These are phyloP conservation scores for Turnix velox DNA, from an alignment of 2,113 vertebrate species.

Conservation along the genomic window DNA sequence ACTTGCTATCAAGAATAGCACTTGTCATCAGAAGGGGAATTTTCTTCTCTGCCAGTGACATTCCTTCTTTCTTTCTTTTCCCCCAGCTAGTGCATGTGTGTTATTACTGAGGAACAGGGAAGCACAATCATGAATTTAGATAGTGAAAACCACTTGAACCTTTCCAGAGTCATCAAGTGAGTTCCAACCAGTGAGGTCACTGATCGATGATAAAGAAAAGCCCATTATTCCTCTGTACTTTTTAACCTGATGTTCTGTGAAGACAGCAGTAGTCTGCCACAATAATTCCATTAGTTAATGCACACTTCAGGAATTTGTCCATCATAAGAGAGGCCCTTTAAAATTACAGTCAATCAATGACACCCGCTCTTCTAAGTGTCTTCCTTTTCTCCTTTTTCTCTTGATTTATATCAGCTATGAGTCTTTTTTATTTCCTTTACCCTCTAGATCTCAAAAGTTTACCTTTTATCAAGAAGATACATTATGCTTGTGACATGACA, in stretches of 20 bases:
- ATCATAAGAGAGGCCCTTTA: slow-evolving; percentile 52
- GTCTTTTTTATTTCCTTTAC: slow-evolving; percentile 40
- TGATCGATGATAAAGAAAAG: neutral
- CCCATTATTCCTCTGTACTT: slow-evolving; percentile 27
- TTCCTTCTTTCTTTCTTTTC: neutral
- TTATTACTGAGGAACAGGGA: neutral
- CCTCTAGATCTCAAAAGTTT: slow-evolving; percentile 3
- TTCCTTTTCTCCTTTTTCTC: slow-evolving; percentile 21
- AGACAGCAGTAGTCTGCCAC: slow-evolving; percentile 14
- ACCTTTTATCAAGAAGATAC: slow-evolving; percentile 22
- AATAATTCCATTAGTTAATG: slow-evolving; percentile 72
- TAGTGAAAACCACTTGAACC: neutral
- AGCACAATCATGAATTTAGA: slow-evolving; percentile 20
- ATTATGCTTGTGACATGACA: neutral
- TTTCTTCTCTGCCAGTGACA: neutral
- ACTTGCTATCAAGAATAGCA: neutral
- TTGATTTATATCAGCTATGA: slow-evolving; percentile 26
- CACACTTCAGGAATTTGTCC: slow-evolving; percentile 59
- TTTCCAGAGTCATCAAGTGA: neutral
- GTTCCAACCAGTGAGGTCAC: neutral
- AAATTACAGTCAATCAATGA: slow-evolving; percentile 63
- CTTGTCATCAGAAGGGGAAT: neutral
- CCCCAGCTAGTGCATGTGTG: neutral
- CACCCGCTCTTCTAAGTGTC: slow-evolving; percentile 27
- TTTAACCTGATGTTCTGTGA: slow-evolving; percentile 37